Base-by-base conservation (phyloP, 2,797 vertebrate species). In the Prunella strophiata region DNA sequence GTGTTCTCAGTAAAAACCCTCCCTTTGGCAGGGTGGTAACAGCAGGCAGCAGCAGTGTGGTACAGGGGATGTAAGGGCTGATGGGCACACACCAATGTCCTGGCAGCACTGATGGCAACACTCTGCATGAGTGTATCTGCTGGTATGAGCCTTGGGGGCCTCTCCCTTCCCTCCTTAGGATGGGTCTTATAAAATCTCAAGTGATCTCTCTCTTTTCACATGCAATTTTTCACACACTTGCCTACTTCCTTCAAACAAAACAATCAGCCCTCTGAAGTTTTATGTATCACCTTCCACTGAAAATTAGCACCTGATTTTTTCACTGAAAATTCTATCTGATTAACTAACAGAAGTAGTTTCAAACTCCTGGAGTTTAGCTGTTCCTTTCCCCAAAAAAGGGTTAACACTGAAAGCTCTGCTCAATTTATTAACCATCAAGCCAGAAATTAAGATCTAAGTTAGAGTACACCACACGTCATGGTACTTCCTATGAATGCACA, bases 341-440 rank as follows among this genome's bases (percentile, higher is more conserved):
- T 72, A 63, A 77, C 16, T 63, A 51, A 66, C 51, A 42, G 47
- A 67, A 26, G 6, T 52, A n/a, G 52, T 65, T 91, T 62, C n/a
- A 50, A 25, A 70, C 30, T 78, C 32, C 29, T 74, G 26, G 22
- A 43, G 34, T 93, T 79, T 52, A 40, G 51, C 50, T 42, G 14
- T 58, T 63, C 21, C 55, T 79, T 88, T 68, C 38, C 40, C n/a
- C 38, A 2, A 1, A 38, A 82, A 83, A 47, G 18, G 5, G 26
- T 83, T 47, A 54, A 74, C 16, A 18, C n/a, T 45, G 68, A 80
- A 88, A 74, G 26, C 42, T 79, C 45, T 71, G 18, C 32, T 85
- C 26, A 54, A 13, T 40, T 66, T 80, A 27, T 43, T 38, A 26
- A 15, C 27, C 2, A 1, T 9, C 0, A 0, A 43, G 81, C 45